These are phyloP conservation scores for Salvelinus fontinalis DNA, from an alignment of 2,113 vertebrate genomes.

Conservation along the genomic window DNA sequence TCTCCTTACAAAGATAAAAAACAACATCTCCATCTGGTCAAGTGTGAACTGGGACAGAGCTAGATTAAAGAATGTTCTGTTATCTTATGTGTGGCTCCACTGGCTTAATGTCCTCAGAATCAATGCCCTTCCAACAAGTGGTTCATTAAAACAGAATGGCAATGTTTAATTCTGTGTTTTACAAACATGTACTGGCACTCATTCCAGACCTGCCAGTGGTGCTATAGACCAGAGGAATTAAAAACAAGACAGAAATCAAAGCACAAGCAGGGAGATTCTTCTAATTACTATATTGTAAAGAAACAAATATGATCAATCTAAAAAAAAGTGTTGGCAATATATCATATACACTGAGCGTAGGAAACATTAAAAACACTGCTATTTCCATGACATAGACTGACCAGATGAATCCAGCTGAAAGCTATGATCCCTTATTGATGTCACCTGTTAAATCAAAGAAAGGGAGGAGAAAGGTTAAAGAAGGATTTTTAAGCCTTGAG, in stretches of 20 bases:
- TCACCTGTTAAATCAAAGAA: too few species aligned
- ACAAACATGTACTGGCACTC: constrained; percentile 44
- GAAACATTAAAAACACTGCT: too few species aligned
- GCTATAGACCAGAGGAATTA: constrained; percentile 30
- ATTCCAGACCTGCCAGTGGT: constrained; percentile 5
- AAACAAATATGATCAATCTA: too few species aligned
- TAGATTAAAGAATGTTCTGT: constrained; percentile 72
- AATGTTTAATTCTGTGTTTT: constrained; percentile 66
- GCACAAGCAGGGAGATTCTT: not conserved
- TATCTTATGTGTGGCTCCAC: constrained; percentile 66
- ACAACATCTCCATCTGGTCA: constrained; percentile 72
- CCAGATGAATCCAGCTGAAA: too few species aligned
- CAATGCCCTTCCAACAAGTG: constrained; percentile 73
- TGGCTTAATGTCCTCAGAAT: constrained; percentile 73
- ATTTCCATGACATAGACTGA: too few species aligned
- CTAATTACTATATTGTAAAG: too few species aligned
- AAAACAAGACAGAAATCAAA: constrained; percentile 1
- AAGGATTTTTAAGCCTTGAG: too few species aligned
- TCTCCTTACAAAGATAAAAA: constrained; percentile 37
- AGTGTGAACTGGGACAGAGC: constrained; percentile 75
- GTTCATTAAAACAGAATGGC: constrained; percentile 74
- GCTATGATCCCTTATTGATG: too few species aligned
- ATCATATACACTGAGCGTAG: too few species aligned
- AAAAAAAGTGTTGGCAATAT: too few species aligned
- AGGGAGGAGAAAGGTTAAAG: too few species aligned